phyloP scores from a whole-genome alignment of 2,888 invertebrate species.

The Shargacucullia verbasci region DNA sequence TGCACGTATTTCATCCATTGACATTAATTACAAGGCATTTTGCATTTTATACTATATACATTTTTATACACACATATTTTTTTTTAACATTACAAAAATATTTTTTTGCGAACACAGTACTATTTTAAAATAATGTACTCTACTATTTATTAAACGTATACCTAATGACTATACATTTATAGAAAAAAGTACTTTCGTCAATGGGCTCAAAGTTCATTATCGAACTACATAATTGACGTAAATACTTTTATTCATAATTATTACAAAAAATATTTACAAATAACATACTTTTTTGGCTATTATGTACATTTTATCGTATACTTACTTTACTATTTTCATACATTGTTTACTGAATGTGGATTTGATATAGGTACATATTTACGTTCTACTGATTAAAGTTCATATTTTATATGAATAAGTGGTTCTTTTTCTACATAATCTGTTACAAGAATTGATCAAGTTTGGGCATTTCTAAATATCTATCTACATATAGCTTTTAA shows the following conservation, averaged over 20 bases:
- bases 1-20: constrained; percentile 79
- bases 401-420: constrained; percentile 31
- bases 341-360: constrained; percentile 7
- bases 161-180: constrained; percentile 53
- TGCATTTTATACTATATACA: constrained; percentile 39
- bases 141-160: too few relatives aligned
- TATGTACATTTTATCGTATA: constrained; percentile 56
- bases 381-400: constrained; percentile 2
- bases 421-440: neutral
- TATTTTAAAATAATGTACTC: constrained; percentile 28
- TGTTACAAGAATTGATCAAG: neutral
- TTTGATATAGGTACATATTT: too few relatives aligned
- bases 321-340: constrained; percentile 47
- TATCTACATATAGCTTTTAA: too few relatives aligned
- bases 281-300: constrained; percentile 28
- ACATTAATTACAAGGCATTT: constrained; percentile 74
- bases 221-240: constrained; percentile 76
- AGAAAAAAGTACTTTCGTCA: constrained; percentile 80
- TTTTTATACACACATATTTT: constrained; percentile 28
- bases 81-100: constrained; percentile 54
- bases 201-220: constrained; percentile 81
- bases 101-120: constrained; percentile 43
- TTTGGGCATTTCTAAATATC: neutral
- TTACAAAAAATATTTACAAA: constrained; percentile 55
- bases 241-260: constrained; percentile 72